Conservation (phyloP, 2,888 invertebrate species). For the Pediacus dermestoides region DNA sequence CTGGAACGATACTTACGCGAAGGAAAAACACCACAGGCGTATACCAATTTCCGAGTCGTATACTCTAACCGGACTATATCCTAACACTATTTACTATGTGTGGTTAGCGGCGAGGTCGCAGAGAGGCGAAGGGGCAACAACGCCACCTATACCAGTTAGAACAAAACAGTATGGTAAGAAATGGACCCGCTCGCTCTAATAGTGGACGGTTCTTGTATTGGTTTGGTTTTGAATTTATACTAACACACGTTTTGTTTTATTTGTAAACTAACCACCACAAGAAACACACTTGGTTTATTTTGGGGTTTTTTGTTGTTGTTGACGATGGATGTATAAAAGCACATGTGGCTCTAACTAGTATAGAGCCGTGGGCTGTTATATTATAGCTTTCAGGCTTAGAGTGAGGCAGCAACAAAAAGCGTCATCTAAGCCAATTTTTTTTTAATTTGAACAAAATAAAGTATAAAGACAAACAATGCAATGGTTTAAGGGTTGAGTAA, state of each 20-base stretch:
- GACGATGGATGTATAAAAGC: too few species aligned
- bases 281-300: too few species aligned
- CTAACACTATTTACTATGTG: slow-evolving; percentile 94
- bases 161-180: slow-evolving; percentile 98
- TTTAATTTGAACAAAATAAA: too few species aligned
- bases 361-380: too few species aligned
- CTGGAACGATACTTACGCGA: slow-evolving; percentile 95
- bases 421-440: too few species aligned
- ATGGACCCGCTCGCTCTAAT: slow-evolving; percentile 15
- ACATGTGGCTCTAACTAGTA: too few species aligned
- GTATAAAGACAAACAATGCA: too few species aligned
- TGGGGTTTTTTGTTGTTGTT: too few species aligned
- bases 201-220: slow-evolving; percentile 8
- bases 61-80: slow-evolving; percentile 85
- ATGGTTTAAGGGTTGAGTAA: too few species aligned
- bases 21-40: slow-evolving; percentile 80
- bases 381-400: too few species aligned
- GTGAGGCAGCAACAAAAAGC: too few species aligned
- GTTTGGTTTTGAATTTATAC: slow-evolving; percentile 15
- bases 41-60: slow-evolving; percentile 82
- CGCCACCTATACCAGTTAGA: slow-evolving; percentile 88
- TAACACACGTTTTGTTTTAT: slow-evolving; percentile 14
- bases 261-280: too few species aligned
- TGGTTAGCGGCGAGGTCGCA: slow-evolving; percentile 94
- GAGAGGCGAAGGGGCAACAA: slow-evolving; percentile 92